A percentile compares a stretch with the other conserved stretches of the same genome.
phyloP scores from a whole-genome alignment of 2,797 vertebrate species.

The Sparus aurata region DNA sequence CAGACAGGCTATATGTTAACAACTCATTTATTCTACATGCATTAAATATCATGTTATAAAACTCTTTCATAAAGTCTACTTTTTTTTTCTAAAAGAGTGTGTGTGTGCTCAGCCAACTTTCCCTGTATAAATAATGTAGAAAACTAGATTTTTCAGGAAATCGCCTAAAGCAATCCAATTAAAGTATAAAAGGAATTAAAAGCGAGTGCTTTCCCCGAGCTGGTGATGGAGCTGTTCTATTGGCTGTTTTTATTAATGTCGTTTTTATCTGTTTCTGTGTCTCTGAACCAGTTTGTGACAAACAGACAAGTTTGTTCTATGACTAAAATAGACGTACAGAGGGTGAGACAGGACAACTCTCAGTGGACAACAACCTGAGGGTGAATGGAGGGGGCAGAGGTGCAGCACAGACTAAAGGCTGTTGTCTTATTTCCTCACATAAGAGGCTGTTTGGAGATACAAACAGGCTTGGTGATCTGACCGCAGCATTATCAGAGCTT shows the following conservation, averaged over 20 bases:
- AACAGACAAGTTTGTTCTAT: slow-evolving; percentile 15
- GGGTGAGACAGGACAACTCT: slow-evolving; percentile 25
- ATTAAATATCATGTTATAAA: slow-evolving; percentile 36
- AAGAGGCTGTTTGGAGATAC: slow-evolving; percentile 19
- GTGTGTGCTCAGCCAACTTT: slow-evolving; percentile 35
- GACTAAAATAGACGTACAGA: slow-evolving; percentile 28
- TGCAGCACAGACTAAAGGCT: background rate
- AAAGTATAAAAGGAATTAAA: slow-evolving; percentile 41
- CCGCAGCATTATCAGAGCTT: background rate
- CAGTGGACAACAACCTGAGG: slow-evolving; percentile 24
- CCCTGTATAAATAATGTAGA: slow-evolving; percentile 46
- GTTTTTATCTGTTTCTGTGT: slow-evolving; percentile 22
- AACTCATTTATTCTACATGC: slow-evolving; percentile 17
- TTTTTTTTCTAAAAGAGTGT: slow-evolving; percentile 18
- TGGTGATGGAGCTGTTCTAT: slow-evolving; percentile 25
- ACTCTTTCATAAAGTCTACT: slow-evolving; percentile 19
- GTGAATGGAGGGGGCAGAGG: background rate
- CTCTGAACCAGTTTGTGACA: slow-evolving; percentile 15
- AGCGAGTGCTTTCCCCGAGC: slow-evolving; percentile 11
- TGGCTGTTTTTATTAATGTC: slow-evolving; percentile 23
- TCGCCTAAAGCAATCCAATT: slow-evolving; percentile 46
- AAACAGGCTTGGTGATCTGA: background rate
- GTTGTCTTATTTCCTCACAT: slow-evolving; percentile 27
- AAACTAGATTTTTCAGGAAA: slow-evolving; percentile 31
- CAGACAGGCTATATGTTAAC: slow-evolving; percentile 25